These are phyloP conservation scores for Monodelphis domestica DNA, from an alignment of 2,797 vertebrate species.

Conservation along the genomic window DNA sequence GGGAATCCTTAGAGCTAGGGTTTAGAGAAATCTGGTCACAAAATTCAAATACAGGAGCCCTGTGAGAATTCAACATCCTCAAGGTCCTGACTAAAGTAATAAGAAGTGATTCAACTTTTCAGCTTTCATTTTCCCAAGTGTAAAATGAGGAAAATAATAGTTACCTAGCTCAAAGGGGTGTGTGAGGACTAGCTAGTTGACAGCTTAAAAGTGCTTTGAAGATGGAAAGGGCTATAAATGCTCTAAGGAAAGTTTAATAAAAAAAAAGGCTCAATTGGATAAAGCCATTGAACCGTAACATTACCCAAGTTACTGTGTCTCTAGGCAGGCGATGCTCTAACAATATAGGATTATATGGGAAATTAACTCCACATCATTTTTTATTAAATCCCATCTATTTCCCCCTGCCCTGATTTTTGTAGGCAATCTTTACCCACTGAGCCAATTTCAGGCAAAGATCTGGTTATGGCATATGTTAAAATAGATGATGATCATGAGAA, in stretches of 20 bases:
- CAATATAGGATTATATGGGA: slow-evolving; percentile 21
- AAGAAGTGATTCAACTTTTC: background rate
- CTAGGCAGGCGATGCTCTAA: slow-evolving; percentile 42
- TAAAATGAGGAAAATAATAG: slow-evolving; percentile 56
- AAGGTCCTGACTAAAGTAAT: slow-evolving; percentile 29
- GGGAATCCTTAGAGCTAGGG: background rate
- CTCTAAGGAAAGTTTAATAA: slow-evolving; percentile 49
- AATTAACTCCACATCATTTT: slow-evolving; percentile 40
- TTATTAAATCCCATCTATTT: slow-evolving; percentile 35
- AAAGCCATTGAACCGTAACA: slow-evolving; percentile 44
- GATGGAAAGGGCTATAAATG: slow-evolving; percentile 47
- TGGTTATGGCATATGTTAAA: slow-evolving; percentile 41
- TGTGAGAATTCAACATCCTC: slow-evolving; percentile 30
- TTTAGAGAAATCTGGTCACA: slow-evolving; percentile 13
- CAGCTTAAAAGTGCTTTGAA: slow-evolving; percentile 59
- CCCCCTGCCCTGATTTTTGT: slow-evolving; percentile 9
- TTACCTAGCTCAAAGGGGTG: slow-evolving; percentile 47
- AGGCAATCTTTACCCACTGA: slow-evolving; percentile 23
- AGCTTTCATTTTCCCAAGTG: slow-evolving; percentile 22
- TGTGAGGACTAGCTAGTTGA: slow-evolving; percentile 32
- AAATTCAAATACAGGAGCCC: background rate
- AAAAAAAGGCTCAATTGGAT: slow-evolving; percentile 38
- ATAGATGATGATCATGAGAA: slow-evolving; percentile 31
- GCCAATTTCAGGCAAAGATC: slow-evolving; percentile 37
- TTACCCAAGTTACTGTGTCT: slow-evolving; percentile 37